phyloP scores from a whole-genome alignment of 2,797 vertebrate genomes.

The Poecilia wingei region DNA sequence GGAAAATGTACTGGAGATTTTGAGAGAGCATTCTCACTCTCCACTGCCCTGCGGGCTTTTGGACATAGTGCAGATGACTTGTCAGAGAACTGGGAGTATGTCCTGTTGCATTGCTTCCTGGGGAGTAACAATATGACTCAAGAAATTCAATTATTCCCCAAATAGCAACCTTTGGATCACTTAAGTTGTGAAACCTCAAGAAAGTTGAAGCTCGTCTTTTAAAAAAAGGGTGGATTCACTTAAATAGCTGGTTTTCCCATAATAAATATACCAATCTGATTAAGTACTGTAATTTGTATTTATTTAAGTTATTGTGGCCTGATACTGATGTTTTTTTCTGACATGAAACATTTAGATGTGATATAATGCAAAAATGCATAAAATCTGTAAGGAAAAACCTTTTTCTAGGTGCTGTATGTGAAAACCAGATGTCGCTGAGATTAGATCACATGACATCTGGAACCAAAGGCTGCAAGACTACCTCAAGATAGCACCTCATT shows the following conservation, averaged over 20 bases:
- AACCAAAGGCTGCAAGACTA: neutral
- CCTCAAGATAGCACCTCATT: neutral
- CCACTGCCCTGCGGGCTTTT: constrained; percentile 34
- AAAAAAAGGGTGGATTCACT: neutral
- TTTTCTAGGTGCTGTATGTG: neutral
- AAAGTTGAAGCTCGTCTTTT: neutral
- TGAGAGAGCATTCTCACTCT: constrained; percentile 22
- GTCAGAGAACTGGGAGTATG: constrained; percentile 27
- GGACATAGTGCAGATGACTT: constrained; percentile 58
- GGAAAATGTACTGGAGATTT: constrained; percentile 30
- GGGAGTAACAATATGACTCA: constrained; percentile 22
- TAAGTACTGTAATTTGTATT: neutral
- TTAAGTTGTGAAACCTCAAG: constrained; percentile 19
- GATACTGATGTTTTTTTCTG: neutral
- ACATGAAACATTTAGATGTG: neutral
- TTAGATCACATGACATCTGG: neutral
- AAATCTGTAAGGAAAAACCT: neutral
- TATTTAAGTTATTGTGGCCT: neutral
- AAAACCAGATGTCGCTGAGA: neutral
- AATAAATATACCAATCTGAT: neutral
- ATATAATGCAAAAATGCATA: neutral
- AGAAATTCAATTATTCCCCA: constrained; percentile 38
- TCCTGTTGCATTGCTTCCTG: constrained; percentile 19
- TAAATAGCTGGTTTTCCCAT: neutral
- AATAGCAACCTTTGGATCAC: constrained; percentile 40